Conservation (phyloP, 30 jellyfish, hydroid and myxozoan genomes). For the Cassiopea andromeda region DNA sequence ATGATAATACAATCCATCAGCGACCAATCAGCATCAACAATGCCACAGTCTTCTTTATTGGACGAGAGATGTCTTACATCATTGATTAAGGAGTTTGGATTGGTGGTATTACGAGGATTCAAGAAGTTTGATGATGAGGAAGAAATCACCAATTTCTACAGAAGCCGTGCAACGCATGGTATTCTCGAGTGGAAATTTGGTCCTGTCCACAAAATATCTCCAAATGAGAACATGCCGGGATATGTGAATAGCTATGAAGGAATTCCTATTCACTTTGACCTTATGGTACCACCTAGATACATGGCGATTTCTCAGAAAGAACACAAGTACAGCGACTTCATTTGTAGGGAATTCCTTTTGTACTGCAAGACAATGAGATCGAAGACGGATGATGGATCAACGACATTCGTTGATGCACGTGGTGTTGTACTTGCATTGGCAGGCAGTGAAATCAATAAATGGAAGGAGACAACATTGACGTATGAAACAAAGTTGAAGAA, state of each 20-base stretch:
- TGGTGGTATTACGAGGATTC: no score
- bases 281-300: constrained; percentile 62
- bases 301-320: constrained; percentile 53
- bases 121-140: no score
- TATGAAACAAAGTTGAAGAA: constrained; percentile 9
- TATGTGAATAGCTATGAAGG: constrained; percentile 64
- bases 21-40: no score
- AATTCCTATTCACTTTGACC: constrained; percentile 58
- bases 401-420: constrained; percentile 58
- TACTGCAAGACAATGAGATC: constrained; percentile 23
- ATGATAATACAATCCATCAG: no score
- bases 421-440: constrained; percentile 25
- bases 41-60: no score
- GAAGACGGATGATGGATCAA: constrained; percentile 20
- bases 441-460: constrained; percentile 15
- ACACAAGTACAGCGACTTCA: constrained; percentile 49
- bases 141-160: no score
- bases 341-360: constrained; percentile 52
- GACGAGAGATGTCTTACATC: no score
- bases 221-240: no score
- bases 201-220: no score
- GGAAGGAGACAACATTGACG: constrained; percentile 47
- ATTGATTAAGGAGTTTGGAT: no score
- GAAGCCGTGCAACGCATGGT: no score
- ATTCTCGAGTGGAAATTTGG: no score